A percentile compares a stretch with the other conserved stretches of the same genome.
Conservation (phyloP, 2,113 vertebrate species). For the Pseudonaja textilis region DNA sequence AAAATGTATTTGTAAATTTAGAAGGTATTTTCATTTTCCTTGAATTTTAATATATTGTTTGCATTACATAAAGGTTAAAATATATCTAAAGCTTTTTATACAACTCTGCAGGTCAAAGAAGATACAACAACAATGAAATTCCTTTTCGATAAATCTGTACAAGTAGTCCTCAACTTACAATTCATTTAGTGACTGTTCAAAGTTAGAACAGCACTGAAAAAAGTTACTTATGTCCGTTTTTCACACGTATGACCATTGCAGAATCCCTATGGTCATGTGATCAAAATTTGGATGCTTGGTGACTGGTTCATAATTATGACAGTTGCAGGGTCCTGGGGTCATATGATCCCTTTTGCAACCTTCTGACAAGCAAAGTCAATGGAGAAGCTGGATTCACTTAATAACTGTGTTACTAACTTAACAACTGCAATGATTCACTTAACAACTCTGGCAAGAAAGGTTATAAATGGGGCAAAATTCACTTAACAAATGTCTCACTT, state of each 20-base stretch:
- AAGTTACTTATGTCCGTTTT: too few relatives aligned
- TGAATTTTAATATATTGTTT: too few relatives aligned
- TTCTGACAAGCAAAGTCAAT: neutral
- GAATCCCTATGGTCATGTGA: too few relatives aligned
- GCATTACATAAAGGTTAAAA: too few relatives aligned
- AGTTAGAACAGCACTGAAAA: too few relatives aligned
- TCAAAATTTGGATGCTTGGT: too few relatives aligned
- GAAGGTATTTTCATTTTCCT: too few relatives aligned
- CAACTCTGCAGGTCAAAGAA: neutral
- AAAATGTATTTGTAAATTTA: too few relatives aligned
- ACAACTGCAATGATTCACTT: neutral
- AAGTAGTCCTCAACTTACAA: too few relatives aligned
- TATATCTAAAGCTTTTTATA: neutral
- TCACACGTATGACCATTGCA: too few relatives aligned
- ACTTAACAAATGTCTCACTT: neutral
- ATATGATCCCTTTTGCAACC: neutral
- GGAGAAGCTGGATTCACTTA: neutral
- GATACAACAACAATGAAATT: neutral
- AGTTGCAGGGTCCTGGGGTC: neutral
- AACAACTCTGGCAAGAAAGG: neutral
- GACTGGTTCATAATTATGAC: too few relatives aligned
- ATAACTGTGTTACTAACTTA: neutral
- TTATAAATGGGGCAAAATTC: neutral
- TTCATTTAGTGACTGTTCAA: too few relatives aligned
- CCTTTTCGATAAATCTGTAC: neutral